Base-by-base conservation (phyloP, 2,113 vertebrate species). In the Nothocercus nigrocapillus region DNA sequence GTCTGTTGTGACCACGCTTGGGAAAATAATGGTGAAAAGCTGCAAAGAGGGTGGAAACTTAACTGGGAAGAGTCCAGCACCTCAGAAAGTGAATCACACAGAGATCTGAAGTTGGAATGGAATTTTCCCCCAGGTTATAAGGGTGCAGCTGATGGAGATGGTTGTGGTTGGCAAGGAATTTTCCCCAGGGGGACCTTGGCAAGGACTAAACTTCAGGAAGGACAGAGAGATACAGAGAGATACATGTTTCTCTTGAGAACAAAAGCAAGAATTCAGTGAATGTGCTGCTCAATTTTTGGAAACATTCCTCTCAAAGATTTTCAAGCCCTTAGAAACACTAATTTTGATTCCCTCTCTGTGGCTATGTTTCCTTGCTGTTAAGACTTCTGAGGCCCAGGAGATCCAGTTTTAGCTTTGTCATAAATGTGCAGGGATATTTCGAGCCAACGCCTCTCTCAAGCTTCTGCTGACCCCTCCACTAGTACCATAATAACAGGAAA, bases 111-210 rank as follows among this genome's bases (percentile, higher is more conserved):
- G 68, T 17, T 74, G 34, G 51, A 85, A 62, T 86, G 73, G 81
- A 82, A 95, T 95, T 74, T 62, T 14, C 53, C 69, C 58, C 16
- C 0, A 0, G 77, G 62, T 32, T 15, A 6, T 5, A 12, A 88
- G 72, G 81, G 80, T 76, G 95, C 89, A 95, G 84, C 68, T 73
- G 64, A 81, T 24, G n/a, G 49, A 61, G 22, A 32, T 1, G 12
- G 19, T 45, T 75, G 59, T 59, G 87, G 72, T 45, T 63, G 56
- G 24, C 56, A 30, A 88, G 54, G 94, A 94, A 91, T 95, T 88
- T 59, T 59, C 61, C 77, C 45, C 44, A 19, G 21, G 3, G 78
- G 94, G 8, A 44, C 9, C 7, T 58, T 85, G 73, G 84, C 70
- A 36, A 34, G 56, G 32, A 13, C 2, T 40, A 16, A 59, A 38